Percentiles rank a stretch among this genome's conserved stretches.
These are phyloP conservation scores for Lacanobia oleracea DNA, from an alignment of 2,888 invertebrate species.

Conservation along the genomic window DNA sequence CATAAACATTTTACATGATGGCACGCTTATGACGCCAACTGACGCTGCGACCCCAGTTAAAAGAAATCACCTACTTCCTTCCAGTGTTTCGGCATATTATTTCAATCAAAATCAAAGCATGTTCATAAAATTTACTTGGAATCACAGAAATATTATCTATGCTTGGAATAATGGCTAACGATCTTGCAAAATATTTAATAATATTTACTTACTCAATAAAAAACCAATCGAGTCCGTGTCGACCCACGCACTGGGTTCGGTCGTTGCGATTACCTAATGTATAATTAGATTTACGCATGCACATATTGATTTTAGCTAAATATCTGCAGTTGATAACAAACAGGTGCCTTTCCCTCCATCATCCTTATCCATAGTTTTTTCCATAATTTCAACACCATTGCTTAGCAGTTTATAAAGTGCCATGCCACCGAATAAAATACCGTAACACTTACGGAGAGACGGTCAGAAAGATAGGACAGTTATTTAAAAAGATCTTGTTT, in stretches of 20 bases:
- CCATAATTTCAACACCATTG: no score
- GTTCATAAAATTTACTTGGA: background rate
- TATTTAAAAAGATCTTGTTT: background rate
- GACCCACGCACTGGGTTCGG: background rate
- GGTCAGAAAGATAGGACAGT: no score
- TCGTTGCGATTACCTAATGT: background rate
- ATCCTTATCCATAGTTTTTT: no score
- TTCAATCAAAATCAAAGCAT: slow-evolving; percentile 30
- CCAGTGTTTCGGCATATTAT: slow-evolving; percentile 23
- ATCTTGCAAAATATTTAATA: background rate
- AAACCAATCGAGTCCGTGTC: background rate
- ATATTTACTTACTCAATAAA: background rate
- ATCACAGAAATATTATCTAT: no score
- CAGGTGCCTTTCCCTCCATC: no score
- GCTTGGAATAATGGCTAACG: background rate
- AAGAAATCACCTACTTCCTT: slow-evolving; percentile 48
- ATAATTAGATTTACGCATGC: no score
- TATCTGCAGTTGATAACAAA: no score
- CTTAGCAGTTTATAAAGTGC: no score
- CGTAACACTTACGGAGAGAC: no score
- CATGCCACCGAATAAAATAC: no score
- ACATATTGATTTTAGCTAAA: no score
- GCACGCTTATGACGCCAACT: slow-evolving; percentile 70
- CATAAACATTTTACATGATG: slow-evolving; percentile 74
- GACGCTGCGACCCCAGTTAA: slow-evolving; percentile 60